Evolutionary conservation across 2,797 vertebrate species (phyloP).

Genomic region (Parauchenoglanis punctatus): DNA sequence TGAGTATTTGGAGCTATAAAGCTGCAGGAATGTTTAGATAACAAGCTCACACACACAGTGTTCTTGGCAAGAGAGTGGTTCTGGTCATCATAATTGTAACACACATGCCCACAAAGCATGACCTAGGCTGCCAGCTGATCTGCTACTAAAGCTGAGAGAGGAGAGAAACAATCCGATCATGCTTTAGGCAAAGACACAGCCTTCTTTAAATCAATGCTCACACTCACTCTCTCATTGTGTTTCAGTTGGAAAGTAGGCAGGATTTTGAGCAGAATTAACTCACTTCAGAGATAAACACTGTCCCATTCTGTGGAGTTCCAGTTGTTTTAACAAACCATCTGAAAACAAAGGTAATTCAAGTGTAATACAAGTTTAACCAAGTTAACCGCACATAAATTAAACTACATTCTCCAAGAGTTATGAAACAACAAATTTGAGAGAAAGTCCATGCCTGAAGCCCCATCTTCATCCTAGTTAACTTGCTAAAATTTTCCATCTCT

Average conservation of each 20-base stretch:
- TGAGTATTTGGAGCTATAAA: conserved; percentile 31
- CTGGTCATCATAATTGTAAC: conserved; percentile 48
- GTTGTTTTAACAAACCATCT: neutral
- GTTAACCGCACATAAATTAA: neutral
- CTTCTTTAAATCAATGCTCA: conserved; percentile 28
- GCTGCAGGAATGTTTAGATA: conserved; percentile 34
- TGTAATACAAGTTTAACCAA: neutral
- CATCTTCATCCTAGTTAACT: neutral
- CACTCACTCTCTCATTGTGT: neutral
- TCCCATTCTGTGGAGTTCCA: neutral
- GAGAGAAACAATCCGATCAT: conserved; percentile 24
- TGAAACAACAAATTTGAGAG: neutral
- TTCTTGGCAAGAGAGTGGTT: conserved; percentile 20
- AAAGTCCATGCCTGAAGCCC: neutral
- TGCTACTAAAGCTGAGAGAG: conserved; percentile 17
- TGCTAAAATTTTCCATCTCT: neutral
- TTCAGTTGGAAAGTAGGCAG: neutral
- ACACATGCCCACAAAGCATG: conserved; percentile 22
- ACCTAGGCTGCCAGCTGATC: conserved; percentile 36
- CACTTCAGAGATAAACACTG: neutral
- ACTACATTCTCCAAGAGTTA: neutral
- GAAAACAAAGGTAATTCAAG: neutral
- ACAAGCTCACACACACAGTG: conserved; percentile 21
- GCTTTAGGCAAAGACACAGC: conserved; percentile 26
- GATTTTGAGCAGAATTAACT: neutral